A percentile compares a stretch with the other conserved stretches of the same genome.
Evolutionary conservation across 2,888 invertebrate genomes (phyloP).

Genomic region (Eupithecia tripunctaria): DNA sequence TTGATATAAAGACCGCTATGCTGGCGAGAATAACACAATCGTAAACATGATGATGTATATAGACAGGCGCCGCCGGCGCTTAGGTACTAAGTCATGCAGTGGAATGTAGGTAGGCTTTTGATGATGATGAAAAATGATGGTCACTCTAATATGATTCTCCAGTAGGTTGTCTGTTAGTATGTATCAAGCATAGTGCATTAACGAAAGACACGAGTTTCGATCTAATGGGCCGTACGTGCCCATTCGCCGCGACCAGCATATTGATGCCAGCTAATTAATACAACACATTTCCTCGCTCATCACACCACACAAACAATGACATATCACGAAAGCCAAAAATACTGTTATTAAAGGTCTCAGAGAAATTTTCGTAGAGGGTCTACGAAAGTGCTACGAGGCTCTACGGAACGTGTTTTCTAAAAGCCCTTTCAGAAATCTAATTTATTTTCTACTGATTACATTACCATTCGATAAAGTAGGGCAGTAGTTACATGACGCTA

Average conservation of each 20-base stretch:
- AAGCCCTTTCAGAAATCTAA: constrained; percentile 11
- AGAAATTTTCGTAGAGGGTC: constrained; percentile 42
- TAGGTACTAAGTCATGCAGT: background rate
- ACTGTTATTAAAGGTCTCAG: constrained; percentile 23
- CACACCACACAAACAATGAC: constrained; percentile 16
- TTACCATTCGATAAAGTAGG: constrained; percentile 17
- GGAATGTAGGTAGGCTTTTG: background rate
- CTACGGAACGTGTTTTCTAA: constrained; percentile 53
- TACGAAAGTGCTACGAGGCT: constrained; percentile 64
- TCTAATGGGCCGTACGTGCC: constrained; percentile 61
- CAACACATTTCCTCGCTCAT: constrained; percentile 21
- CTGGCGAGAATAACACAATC: background rate
- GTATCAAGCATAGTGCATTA: constrained; percentile 39
- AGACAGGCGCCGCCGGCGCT: background rate
- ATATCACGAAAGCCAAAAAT: constrained; percentile 1
- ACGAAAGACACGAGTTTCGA: constrained; percentile 50
- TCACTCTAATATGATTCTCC: background rate
- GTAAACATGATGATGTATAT: background rate
- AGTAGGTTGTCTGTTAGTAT: constrained; percentile 29
- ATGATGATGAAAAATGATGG: background rate
- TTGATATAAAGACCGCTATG: background rate
- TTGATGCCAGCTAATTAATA: constrained; percentile 63
- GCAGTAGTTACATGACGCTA: constrained; percentile 10
- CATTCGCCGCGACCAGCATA: constrained; percentile 60
- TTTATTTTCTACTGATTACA: constrained; percentile 6